These are phyloP conservation scores for Crenichthys baileyi DNA, from an alignment of 2,797 vertebrate species.

Conservation along the genomic window DNA sequence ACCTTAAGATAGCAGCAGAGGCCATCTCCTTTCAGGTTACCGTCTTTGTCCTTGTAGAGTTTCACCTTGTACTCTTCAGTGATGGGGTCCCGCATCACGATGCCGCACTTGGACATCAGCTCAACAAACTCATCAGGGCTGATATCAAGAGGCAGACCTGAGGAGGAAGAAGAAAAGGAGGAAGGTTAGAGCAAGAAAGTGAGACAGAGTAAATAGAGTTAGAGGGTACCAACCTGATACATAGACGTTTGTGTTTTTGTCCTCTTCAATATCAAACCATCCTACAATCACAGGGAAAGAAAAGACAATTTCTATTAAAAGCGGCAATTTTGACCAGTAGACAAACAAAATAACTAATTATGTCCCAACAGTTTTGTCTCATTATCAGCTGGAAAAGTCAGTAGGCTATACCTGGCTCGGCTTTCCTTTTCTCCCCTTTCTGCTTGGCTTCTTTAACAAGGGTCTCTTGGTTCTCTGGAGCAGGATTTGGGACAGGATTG, in stretches of 20 bases:
- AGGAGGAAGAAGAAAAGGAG: neutral
- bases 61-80: slow-evolving; percentile 94
- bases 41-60: slow-evolving; percentile 93
- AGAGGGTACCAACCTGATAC: slow-evolving; percentile 86
- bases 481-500: slow-evolving; percentile 1
- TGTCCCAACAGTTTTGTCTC: neutral
- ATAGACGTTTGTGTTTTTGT: slow-evolving; percentile 96
- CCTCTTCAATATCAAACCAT: slow-evolving; percentile 94
- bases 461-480: slow-evolving; percentile 38
- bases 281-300: slow-evolving; percentile 75
- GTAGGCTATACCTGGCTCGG: slow-evolving; percentile 83
- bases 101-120: slow-evolving; percentile 95
- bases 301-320: neutral
- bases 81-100: slow-evolving; percentile 93
- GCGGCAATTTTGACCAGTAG: neutral
- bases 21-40: slow-evolving; percentile 95
- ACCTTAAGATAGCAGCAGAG: slow-evolving; percentile 96
- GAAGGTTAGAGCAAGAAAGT: neutral
- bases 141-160: slow-evolving; percentile 94
- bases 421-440: slow-evolving; percentile 92
- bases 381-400: neutral
- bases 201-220: neutral
- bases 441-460: slow-evolving; percentile 66
- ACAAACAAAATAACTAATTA: neutral
- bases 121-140: slow-evolving; percentile 91